Evolutionary conservation across 1,140 invertebrate species (phyloP).

Genomic region (Musca vetustissima): DNA sequence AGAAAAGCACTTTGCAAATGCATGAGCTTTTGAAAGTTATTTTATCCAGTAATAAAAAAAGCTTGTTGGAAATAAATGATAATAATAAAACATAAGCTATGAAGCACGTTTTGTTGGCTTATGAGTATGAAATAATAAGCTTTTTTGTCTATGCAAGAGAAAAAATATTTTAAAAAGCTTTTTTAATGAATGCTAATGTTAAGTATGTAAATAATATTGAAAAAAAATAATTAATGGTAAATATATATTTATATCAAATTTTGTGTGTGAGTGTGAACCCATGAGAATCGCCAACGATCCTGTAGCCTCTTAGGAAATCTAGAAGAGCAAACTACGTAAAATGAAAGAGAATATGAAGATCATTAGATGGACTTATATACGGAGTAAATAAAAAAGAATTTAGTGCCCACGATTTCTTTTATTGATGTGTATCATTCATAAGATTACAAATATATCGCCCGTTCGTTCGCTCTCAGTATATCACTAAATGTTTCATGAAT

Average conservation of each 20-base stretch:
- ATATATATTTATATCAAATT: background rate
- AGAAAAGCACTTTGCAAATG: constrained; percentile 9
- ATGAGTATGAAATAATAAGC: background rate
- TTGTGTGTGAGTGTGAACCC: too few species aligned
- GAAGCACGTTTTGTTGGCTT: constrained; percentile 6
- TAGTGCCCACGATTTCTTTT: too few species aligned
- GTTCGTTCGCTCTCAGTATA: background rate
- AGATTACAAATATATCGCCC: background rate
- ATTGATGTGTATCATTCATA: background rate
- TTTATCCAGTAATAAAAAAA: background rate
- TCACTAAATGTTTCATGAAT: background rate
- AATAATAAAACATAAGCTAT: too few species aligned
- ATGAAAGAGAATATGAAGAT: background rate
- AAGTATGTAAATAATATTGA: background rate
- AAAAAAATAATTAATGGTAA: constrained; percentile 7
- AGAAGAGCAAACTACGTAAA: too few species aligned
- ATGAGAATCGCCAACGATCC: too few species aligned
- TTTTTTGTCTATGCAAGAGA: background rate
- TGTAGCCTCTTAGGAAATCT: too few species aligned
- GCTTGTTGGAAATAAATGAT: background rate
- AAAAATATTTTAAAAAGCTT: too few species aligned
- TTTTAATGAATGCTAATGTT: too few species aligned
- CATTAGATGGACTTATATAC: background rate
- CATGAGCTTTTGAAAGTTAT: constrained; percentile 20
- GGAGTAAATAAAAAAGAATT: background rate